phyloP scores from a whole-genome alignment of 2,113 vertebrate genomes.

The Scalopus aquaticus region DNA sequence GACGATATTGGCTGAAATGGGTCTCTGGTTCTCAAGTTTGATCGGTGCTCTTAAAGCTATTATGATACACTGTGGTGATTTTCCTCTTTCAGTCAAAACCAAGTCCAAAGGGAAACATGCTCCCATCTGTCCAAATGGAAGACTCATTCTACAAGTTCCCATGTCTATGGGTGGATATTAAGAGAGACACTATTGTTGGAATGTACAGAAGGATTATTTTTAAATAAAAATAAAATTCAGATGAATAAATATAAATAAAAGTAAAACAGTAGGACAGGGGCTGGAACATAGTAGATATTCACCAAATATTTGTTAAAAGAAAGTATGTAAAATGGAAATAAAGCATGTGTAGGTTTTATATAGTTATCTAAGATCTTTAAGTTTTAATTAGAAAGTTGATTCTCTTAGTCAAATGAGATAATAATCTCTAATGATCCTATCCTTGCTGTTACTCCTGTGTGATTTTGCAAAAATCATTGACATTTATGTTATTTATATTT shows the following conservation, averaged over 20 bases:
- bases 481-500: not conserved
- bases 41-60: not conserved
- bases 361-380: not conserved
- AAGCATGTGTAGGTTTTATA: not conserved
- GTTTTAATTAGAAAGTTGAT: not conserved
- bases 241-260: not conserved
- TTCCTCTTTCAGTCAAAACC: slow-evolving; percentile 6
- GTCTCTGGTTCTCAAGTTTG: not conserved
- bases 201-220: not conserved
- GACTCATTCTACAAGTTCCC: not conserved
- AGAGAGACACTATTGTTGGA: not conserved
- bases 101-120: not conserved
- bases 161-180: not conserved
- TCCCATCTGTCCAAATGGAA: not conserved
- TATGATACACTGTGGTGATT: not conserved
- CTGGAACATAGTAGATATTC: slow-evolving; percentile 11
- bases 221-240: too few relatives aligned
- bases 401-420: not conserved
- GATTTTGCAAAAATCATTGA: not conserved
- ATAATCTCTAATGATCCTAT: not conserved
- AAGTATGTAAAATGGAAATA: not conserved
- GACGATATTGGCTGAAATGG: not conserved
- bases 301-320: slow-evolving; percentile 6
- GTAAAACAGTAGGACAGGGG: not conserved
- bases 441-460: not conserved